phyloP scores from a whole-genome alignment of 1,140 invertebrate genomes.

The Thaumetopoea pityocampa region DNA sequence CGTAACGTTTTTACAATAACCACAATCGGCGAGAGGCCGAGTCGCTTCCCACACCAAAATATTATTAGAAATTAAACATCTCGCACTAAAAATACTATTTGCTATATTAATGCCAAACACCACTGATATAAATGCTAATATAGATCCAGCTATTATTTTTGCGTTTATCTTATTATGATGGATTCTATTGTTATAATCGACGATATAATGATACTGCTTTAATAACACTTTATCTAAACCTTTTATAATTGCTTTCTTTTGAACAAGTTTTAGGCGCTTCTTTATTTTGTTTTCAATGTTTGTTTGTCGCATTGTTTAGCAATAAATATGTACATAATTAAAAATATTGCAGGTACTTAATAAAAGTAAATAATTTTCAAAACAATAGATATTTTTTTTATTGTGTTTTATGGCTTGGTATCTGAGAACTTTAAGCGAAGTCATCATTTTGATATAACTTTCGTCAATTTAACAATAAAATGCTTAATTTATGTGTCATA shows the following conservation, averaged over 20 bases:
- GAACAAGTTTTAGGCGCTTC: slow-evolving; percentile 35
- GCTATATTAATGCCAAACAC: slow-evolving; percentile 31
- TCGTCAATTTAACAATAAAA: too few relatives aligned
- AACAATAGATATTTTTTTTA: neutral
- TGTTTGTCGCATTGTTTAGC: slow-evolving; percentile 40
- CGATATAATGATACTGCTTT: slow-evolving; percentile 41
- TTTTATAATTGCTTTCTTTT: slow-evolving; percentile 40
- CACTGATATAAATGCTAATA: slow-evolving; percentile 35
- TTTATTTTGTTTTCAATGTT: slow-evolving; percentile 29
- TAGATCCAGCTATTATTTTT: slow-evolving; percentile 26
- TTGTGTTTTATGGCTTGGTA: neutral
- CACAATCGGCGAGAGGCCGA: slow-evolving; percentile 87
- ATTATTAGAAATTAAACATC: slow-evolving; percentile 88
- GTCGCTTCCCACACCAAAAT: slow-evolving; percentile 91
- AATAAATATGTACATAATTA: slow-evolving; percentile 2
- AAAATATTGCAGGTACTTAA: neutral
- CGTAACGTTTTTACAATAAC: slow-evolving; percentile 81
- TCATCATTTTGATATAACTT: too few relatives aligned
- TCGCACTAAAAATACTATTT: slow-evolving; percentile 69
- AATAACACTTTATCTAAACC: slow-evolving; percentile 36
- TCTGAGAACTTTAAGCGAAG: too few relatives aligned
- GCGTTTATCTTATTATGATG: slow-evolving; percentile 20
- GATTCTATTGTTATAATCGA: slow-evolving; percentile 30
- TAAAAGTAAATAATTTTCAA: neutral
- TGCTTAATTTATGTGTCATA: too few relatives aligned